A percentile compares a stretch with the other conserved stretches of the same genome.
Evolutionary conservation across 2,888 invertebrate species (phyloP).

Genomic region (Lasioglossum lativentre): DNA sequence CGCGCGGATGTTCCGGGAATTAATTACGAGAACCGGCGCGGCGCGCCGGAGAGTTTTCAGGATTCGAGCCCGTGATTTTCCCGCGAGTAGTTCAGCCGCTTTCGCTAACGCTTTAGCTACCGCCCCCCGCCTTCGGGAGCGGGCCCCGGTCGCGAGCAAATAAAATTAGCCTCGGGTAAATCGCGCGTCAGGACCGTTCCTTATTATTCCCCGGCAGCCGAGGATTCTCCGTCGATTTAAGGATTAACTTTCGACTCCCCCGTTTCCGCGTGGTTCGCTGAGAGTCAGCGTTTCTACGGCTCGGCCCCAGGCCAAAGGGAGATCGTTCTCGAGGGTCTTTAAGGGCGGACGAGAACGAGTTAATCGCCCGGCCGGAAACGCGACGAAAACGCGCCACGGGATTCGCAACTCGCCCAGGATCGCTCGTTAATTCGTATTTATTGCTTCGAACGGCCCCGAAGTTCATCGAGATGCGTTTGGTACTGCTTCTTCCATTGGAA

Average conservation of each 20-base stretch:
- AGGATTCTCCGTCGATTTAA: slow-evolving; percentile 54
- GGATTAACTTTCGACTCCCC: slow-evolving; percentile 66
- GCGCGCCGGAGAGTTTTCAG: not conserved
- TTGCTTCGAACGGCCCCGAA: not conserved
- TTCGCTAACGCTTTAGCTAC: not conserved
- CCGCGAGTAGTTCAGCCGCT: not conserved
- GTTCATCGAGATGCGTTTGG: not conserved
- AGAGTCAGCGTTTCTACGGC: slow-evolving; percentile 64
- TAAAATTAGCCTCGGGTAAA: slow-evolving; percentile 52
- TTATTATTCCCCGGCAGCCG: slow-evolving; percentile 45
- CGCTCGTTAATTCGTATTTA: not conserved
- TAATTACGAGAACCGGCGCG: slow-evolving; percentile 35
- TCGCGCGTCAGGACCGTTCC: slow-evolving; percentile 42
- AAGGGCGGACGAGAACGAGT: slow-evolving; percentile 63
- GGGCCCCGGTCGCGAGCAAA: slow-evolving; percentile 23
- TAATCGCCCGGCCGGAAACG: slow-evolving; percentile 69
- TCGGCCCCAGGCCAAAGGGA: slow-evolving; percentile 21
- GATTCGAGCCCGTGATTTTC: slow-evolving; percentile 15
- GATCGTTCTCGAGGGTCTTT: slow-evolving; percentile 63
- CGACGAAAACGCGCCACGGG: slow-evolving; percentile 57
- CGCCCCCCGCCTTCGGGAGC: not conserved
- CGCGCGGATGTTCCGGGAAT: slow-evolving; percentile 26
- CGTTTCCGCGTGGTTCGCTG: slow-evolving; percentile 49
- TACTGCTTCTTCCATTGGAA: not conserved
- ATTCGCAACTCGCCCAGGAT: slow-evolving; percentile 26